These are phyloP conservation scores for Alosa alosa DNA, from an alignment of 2,113 vertebrate genomes.

Conservation along the genomic window DNA sequence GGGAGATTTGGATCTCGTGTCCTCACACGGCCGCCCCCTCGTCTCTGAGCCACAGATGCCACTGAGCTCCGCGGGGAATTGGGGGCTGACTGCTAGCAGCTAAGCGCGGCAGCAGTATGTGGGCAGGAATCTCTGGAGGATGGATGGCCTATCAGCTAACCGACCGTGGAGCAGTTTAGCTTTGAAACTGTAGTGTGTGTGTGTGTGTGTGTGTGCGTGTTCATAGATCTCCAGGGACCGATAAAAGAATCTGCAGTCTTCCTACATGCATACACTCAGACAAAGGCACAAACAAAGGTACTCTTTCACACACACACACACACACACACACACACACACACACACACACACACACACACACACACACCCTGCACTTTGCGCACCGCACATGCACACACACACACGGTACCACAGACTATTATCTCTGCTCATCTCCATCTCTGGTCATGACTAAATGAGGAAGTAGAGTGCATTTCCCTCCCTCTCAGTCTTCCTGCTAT, in stretches of 20 bases:
- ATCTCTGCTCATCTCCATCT: neutral
- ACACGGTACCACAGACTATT: no score
- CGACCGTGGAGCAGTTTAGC: neutral
- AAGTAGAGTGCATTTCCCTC: neutral
- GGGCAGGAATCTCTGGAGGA: neutral
- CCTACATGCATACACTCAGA: neutral
- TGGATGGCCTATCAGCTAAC: constrained; percentile 15
- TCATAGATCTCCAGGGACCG: no score
- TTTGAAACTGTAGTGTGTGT: no score
- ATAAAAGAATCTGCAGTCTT: no score
- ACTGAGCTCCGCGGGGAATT: neutral
- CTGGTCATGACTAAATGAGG: neutral
- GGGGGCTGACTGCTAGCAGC: neutral
- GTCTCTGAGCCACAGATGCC: neutral
- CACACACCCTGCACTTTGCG: neutral
- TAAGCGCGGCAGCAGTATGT: no score
- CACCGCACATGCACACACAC: neutral
- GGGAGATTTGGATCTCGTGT: neutral
- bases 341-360: constrained; percentile 3
- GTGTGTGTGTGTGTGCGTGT: no score
- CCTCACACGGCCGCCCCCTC: neutral
- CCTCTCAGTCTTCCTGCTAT: neutral
- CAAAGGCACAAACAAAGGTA: no score
- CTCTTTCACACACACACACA: neutral
- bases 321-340: neutral